Conservation (phyloP, 2,888 invertebrate species). For the Schizotus pectinicornis region DNA sequence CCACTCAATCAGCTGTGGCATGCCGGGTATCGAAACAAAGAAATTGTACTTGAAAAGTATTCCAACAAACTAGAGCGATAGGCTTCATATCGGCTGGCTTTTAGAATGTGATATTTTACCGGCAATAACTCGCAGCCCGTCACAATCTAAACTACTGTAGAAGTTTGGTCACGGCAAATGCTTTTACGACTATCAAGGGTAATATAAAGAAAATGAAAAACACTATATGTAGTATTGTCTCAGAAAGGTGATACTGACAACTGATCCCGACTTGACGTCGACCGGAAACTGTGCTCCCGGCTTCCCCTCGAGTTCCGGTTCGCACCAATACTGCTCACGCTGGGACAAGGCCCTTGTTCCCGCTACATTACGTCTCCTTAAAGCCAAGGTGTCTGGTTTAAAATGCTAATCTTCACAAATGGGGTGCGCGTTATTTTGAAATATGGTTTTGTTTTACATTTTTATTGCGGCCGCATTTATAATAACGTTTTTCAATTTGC, state of each 20-base stretch:
- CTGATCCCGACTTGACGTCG: conserved; percentile 52
- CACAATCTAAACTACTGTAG: conserved; percentile 59
- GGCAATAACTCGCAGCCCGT: conserved; percentile 50
- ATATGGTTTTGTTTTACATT: conserved; percentile 61
- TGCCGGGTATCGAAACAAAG: conserved; percentile 55
- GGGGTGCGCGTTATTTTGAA: conserved; percentile 61
- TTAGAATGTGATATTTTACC: conserved; percentile 53
- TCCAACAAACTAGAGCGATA: conserved; percentile 54
- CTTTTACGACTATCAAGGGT: conserved; percentile 85
- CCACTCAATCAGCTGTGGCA: conserved; percentile 58
- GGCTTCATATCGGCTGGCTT: conserved; percentile 53
- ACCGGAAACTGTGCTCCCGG: conserved; percentile 47
- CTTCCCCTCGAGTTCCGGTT: conserved; percentile 46
- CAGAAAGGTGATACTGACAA: conserved; percentile 57
- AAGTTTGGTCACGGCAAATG: conserved; percentile 87
- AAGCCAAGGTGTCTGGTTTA: conserved; percentile 60
- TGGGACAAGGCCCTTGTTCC: conserved; percentile 40
- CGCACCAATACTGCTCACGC: conserved; percentile 41
- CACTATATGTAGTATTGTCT: conserved; percentile 64
- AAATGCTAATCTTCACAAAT: conserved; percentile 62
- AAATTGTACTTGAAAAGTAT: conserved; percentile 58
- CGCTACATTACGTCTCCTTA: conserved; percentile 57
- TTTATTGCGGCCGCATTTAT: conserved; percentile 60
- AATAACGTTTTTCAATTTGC: conserved; percentile 60
- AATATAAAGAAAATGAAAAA: conserved; percentile 91